These are phyloP conservation scores for Chrysina gloriosa DNA, from an alignment of 2,888 invertebrate species.

Conservation along the genomic window DNA sequence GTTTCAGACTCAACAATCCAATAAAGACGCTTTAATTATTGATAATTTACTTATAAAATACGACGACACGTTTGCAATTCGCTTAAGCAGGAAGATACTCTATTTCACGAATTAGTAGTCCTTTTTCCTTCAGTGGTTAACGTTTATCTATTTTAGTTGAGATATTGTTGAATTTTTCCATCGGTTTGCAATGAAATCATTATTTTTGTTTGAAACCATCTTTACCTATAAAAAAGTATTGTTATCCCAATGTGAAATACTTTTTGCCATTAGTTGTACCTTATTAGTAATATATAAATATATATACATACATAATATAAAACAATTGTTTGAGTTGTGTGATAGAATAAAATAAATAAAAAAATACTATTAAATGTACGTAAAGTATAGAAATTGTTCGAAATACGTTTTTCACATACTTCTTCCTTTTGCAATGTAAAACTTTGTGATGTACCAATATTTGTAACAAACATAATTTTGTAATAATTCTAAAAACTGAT, in stretches of 20 bases:
- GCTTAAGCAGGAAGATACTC: background rate
- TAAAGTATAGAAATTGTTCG: conserved; percentile 38
- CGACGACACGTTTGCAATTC: no score
- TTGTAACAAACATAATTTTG: conserved; percentile 41
- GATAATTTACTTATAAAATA: no score
- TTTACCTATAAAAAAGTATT: conserved; percentile 44
- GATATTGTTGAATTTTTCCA: background rate
- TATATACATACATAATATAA: conserved; percentile 34
- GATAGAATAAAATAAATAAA: conserved; percentile 30
- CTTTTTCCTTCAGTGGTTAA: background rate
- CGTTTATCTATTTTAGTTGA: background rate
- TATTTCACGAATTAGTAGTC: background rate
- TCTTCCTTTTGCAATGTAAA: conserved; percentile 20
- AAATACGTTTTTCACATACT: conserved; percentile 37
- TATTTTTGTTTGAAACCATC: conserved; percentile 39
- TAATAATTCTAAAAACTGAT: conserved; percentile 40
- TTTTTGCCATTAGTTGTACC: conserved; percentile 44
- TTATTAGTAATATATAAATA: conserved; percentile 39
- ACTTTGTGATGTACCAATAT: conserved; percentile 43
- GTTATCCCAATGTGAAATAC: conserved; percentile 38
- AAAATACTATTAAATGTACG: conserved; percentile 17
- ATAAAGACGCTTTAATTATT: no score
- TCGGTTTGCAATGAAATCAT: conserved; percentile 9
- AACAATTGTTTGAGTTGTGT: conserved; percentile 39
- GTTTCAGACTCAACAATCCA: no score